These are phyloP conservation scores for Neolamprologus hecqui DNA, from an alignment of 2,113 vertebrate genomes.

Conservation along the genomic window DNA sequence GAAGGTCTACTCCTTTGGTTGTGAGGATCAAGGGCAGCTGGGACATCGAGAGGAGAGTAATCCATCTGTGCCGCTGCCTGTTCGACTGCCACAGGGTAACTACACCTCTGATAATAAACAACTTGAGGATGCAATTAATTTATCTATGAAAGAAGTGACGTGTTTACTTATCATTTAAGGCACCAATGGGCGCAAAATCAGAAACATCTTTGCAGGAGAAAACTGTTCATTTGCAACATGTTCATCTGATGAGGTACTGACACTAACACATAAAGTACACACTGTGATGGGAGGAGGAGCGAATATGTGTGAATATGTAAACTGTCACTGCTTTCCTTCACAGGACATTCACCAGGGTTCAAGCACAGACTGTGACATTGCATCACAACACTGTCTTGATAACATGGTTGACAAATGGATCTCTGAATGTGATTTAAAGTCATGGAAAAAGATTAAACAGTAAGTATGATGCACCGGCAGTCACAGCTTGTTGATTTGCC, in stretches of 20 bases:
- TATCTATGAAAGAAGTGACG: fast-evolving
- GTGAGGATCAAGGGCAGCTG: constrained; percentile 43
- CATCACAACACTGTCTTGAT: too few relatives aligned
- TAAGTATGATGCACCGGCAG: not conserved
- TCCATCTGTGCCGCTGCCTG: constrained; percentile 39
- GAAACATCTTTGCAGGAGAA: too few relatives aligned
- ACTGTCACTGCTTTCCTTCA: too few relatives aligned
- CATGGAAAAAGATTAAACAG: constrained; percentile 30
- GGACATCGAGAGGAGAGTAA: constrained; percentile 28
- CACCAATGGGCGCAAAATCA: too few relatives aligned
- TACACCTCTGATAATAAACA: not conserved
- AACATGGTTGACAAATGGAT: too few relatives aligned
- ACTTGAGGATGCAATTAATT: fast-evolving
- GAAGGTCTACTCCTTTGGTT: constrained; percentile 56
- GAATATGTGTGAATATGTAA: too few relatives aligned
- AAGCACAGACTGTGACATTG: too few relatives aligned
- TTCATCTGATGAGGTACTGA: too few relatives aligned
- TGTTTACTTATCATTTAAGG: not conserved
- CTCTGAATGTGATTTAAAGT: not conserved
- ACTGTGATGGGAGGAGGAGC: not conserved
- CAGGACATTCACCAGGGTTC: too few relatives aligned
- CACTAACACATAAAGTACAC: too few relatives aligned
- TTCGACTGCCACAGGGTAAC: constrained; percentile 24
- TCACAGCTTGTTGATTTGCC: not conserved
- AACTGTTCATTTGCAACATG: too few relatives aligned